Percentiles rank a stretch among this genome's conserved stretches.
Evolutionary conservation across 2,888 invertebrate species (phyloP).

Genomic region (Chalcis sispes): DNA sequence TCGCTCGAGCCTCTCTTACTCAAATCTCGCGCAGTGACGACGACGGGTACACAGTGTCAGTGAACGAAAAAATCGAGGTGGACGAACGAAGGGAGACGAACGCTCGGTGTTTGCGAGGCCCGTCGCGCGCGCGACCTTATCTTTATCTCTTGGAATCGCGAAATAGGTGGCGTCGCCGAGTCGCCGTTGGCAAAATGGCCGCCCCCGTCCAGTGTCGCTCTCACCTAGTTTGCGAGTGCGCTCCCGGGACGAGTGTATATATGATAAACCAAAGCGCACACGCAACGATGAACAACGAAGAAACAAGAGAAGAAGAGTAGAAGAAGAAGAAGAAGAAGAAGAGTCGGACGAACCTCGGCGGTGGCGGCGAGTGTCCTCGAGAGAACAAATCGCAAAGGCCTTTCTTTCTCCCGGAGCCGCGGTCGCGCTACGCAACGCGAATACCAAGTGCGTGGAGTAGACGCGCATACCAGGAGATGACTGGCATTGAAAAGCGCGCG

Average conservation of each 20-base stretch:
- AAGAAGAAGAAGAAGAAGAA: too few species aligned
- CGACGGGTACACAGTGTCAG: too few species aligned
- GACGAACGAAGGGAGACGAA: too few species aligned
- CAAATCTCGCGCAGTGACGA: too few species aligned
- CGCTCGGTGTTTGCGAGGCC: too few species aligned
- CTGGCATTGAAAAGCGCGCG: slow-evolving; percentile 72
- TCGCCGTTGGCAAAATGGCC: slow-evolving; percentile 33
- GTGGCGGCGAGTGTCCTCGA: slow-evolving; percentile 17
- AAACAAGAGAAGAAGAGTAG: too few species aligned
- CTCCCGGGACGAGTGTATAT: background rate
- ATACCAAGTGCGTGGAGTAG: slow-evolving; percentile 70
- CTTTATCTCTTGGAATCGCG: background rate
- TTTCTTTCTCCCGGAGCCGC: too few species aligned
- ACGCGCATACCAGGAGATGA: slow-evolving; percentile 73
- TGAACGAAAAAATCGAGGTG: too few species aligned
- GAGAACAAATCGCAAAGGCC: slow-evolving; percentile 60
- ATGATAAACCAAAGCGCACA: too few species aligned
- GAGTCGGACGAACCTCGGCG: background rate
- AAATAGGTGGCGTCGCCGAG: slow-evolving; percentile 29
- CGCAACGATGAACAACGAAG: too few species aligned
- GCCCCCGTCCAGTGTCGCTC: background rate
- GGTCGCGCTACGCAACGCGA: slow-evolving; percentile 62
- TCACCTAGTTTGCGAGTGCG: background rate
- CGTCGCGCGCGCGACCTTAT: too few species aligned
- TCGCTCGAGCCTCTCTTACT: too few species aligned